Base-by-base conservation (phyloP, 2,113 vertebrate genomes). In the Cyprinodon brontotheroides region DNA sequence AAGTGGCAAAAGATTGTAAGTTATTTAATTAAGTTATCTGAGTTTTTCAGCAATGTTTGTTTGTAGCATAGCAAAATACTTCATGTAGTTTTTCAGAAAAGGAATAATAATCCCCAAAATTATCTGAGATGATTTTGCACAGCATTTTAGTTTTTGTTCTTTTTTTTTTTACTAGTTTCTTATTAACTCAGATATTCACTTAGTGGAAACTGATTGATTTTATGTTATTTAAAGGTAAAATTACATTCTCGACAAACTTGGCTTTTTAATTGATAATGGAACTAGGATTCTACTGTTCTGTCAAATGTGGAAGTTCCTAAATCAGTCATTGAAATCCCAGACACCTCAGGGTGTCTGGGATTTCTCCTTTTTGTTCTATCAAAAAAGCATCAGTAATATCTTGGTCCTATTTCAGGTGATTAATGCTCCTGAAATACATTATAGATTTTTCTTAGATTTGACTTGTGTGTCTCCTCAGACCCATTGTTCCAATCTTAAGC, bases 301-400 rank as follows among this genome's bases (percentile, higher is more conserved):
- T 53, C 50, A n/a, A 17, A 53, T 53, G 17, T 53, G 4, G 50
- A 17, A 53, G 50, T 62, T 78, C 70, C 75, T 79, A 63, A 86
- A 73, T 72, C 37, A 75, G 70, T 75, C 64, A 68, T 81, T 88
- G 29, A 29, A 29, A 29, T 29, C 29, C 29, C 29, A 29, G 29
- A 29, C 29, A 29, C 29, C 76, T 81, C 59, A 39, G 77, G 66
- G 61, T 86, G 50, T 82, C 78, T 77, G 75, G 66, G 66, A 79
- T 89, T 81, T 72, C 39, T 77, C 60, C 68, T 59, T 77, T 81
- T 72, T 59, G 45, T 86, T 87, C 89, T 87, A 87, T 93, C 86
- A 89, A 89, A 87, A 47, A 66, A 70, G 53, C 70, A 83, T 82
- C 82, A 73, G 83, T 67, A 80, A 66, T 29, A 61, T 80, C 74